These are phyloP conservation scores for Lepus timidus DNA, from an alignment of 2,113 vertebrate species.

Conservation along the genomic window DNA sequence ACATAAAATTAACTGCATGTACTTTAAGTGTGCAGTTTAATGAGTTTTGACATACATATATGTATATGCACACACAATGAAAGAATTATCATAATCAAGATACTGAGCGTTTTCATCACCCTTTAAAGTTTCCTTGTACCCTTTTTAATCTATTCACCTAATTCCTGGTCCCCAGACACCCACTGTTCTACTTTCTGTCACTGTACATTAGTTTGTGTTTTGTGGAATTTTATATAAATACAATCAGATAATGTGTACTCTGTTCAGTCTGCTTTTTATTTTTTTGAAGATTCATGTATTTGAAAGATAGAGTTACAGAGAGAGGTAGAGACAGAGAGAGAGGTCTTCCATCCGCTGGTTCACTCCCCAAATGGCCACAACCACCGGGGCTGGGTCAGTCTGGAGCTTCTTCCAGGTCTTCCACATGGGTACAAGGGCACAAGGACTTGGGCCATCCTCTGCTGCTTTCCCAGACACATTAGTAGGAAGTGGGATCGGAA, in stretches of 20 bases:
- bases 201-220: slow-evolving; percentile 19
- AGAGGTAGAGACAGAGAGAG: too few species aligned
- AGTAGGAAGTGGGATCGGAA: too few species aligned
- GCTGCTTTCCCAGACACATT: too few species aligned
- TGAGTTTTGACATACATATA: slow-evolving; percentile 40
- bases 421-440: too few species aligned
- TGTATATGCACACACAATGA: not conserved
- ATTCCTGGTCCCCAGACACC: not conserved
- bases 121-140: not conserved
- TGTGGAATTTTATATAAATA: slow-evolving; percentile 20
- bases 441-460: too few species aligned
- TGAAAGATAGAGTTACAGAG: too few species aligned
- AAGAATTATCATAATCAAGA: slow-evolving; percentile 34
- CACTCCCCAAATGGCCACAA: too few species aligned
- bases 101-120: slow-evolving; percentile 31
- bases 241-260: not conserved
- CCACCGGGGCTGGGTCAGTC: too few species aligned
- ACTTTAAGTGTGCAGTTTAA: slow-evolving; percentile 24
- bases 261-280: slow-evolving; percentile 58
- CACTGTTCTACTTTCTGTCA: slow-evolving; percentile 1
- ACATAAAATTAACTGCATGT: slow-evolving; percentile 22
- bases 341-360: too few species aligned
- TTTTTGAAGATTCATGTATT: too few species aligned
- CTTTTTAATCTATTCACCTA: not conserved
- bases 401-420: too few species aligned